Evolutionary conservation across 2,888 invertebrate genomes (phyloP).

Genomic region (Rosalia funebris): DNA sequence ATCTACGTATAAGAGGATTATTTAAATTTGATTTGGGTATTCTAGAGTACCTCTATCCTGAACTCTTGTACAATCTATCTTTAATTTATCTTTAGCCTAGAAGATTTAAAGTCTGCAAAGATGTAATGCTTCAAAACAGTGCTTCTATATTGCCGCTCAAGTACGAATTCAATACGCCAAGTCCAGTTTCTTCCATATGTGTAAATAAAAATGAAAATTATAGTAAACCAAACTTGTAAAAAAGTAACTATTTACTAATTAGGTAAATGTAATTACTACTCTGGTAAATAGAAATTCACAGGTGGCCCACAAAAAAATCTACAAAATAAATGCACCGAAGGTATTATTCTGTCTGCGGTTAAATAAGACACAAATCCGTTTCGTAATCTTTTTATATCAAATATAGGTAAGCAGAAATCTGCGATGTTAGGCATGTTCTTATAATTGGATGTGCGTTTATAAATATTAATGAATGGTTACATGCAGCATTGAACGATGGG

Average conservation of each 20-base stretch:
- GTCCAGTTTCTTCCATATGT: too few relatives aligned
- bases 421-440: constrained; percentile 26
- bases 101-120: too few relatives aligned
- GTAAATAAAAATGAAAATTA: too few relatives aligned
- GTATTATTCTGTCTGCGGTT: neutral
- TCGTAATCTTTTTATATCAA: neutral
- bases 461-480: constrained; percentile 34
- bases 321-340: neutral
- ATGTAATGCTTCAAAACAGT: too few relatives aligned
- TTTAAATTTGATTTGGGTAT: too few relatives aligned
- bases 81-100: too few relatives aligned
- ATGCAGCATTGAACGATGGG: neutral
- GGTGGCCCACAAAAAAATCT: neutral
- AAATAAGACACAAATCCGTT: neutral
- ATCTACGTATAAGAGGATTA: too few relatives aligned
- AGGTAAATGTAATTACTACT: neutral
- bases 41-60: too few relatives aligned
- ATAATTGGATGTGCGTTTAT: constrained; percentile 37
- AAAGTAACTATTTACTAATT: neutral
- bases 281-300: neutral
- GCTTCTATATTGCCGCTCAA: too few relatives aligned
- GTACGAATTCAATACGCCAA: too few relatives aligned
- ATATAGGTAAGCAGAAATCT: constrained; percentile 24
- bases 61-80: too few relatives aligned
- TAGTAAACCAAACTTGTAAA: too few relatives aligned